Evolutionary conservation across 2,797 vertebrate genomes (phyloP).

Genomic region (Spinibarbus caldwelli): DNA sequence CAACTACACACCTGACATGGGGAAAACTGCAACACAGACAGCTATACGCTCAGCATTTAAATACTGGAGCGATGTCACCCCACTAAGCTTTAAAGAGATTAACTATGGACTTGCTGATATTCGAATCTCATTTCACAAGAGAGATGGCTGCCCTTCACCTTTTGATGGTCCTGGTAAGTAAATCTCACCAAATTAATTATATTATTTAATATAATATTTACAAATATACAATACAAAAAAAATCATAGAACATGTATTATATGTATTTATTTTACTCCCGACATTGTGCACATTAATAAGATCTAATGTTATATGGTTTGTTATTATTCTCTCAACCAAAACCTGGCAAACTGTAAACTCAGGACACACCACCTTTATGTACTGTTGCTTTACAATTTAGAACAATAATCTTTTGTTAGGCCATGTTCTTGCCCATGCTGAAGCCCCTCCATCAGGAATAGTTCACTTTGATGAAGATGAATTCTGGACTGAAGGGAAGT

Average conservation of each 20-base stretch:
- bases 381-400: not conserved
- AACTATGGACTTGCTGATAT: conserved; percentile 82
- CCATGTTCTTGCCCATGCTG: conserved; percentile 85
- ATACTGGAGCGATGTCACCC: conserved; percentile 84
- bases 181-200: not conserved
- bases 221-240: not conserved
- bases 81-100: conserved; percentile 84
- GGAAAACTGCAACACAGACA: conserved; percentile 62
- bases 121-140: conserved; percentile 84
- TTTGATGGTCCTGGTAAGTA: conserved; percentile 87
- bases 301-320: not conserved
- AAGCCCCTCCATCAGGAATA: conserved; percentile 84
- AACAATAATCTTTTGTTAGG: conserved; percentile 68
- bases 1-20: conserved; percentile 84
- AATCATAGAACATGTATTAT: not conserved
- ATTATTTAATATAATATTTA: not conserved
- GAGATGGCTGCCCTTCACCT: conserved; percentile 73
- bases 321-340: not conserved
- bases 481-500: conserved; percentile 84
- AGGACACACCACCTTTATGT: not conserved
- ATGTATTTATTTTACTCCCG: not conserved
- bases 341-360: not conserved
- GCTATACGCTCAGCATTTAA: conserved; percentile 84
- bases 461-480: conserved; percentile 91
- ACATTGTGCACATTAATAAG: not conserved